Evolutionary conservation across 2,888 invertebrate species (phyloP).

Genomic region (Pogonocherus hispidulus): DNA sequence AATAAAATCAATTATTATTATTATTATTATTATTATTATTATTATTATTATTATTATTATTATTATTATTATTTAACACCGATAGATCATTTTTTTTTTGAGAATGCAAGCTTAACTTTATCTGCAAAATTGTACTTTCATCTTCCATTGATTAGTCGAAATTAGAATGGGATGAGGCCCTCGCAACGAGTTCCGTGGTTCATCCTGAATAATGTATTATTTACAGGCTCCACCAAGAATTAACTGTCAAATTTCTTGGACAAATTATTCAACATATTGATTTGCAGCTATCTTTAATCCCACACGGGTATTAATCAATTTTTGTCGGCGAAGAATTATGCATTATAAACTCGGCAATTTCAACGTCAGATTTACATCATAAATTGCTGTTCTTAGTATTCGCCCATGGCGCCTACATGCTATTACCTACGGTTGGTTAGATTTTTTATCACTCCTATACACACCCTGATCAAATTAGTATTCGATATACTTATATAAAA

Average conservation of each 20-base stretch:
- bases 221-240: neutral
- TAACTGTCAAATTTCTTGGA: neutral
- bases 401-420: conserved; percentile 22
- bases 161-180: no score
- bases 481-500: neutral
- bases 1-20: no score
- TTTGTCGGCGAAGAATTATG: conserved; percentile 8
- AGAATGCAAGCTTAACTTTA: no score
- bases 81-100: no score
- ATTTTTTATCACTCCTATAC: neutral
- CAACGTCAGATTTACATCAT: conserved; percentile 18
- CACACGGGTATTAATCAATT: conserved; percentile 1
- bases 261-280: neutral
- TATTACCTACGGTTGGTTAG: conserved; percentile 9
- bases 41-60: no score
- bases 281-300: conserved; percentile 9
- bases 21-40: no score
- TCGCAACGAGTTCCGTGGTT: no score
- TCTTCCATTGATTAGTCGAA: no score
- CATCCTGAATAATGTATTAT: no score
- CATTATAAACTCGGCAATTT: conserved; percentile 20
- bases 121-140: no score
- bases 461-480: neutral
- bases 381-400: conserved; percentile 16
- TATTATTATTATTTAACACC: no score